Conservation (phyloP, 2,888 invertebrate species). For the Gibbula magus region DNA sequence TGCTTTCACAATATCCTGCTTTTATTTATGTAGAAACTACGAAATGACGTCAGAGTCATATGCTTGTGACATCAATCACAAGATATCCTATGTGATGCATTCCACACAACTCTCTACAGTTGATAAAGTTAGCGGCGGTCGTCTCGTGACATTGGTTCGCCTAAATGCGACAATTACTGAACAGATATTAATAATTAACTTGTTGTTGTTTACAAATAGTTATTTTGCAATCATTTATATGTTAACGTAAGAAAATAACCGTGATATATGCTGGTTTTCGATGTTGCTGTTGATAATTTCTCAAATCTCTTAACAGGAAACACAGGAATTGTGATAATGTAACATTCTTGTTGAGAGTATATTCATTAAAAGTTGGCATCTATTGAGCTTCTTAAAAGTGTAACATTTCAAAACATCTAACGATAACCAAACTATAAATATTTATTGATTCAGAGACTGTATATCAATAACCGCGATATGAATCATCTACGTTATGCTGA, state of each 20-base stretch:
- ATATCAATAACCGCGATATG: too few relatives aligned
- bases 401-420: too few relatives aligned
- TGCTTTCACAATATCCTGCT: conserved; percentile 25
- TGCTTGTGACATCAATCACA: conserved; percentile 54
- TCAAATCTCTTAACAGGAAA: not conserved
- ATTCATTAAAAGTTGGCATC: too few relatives aligned
- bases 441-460: too few relatives aligned
- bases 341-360: too few relatives aligned
- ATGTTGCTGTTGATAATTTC: not conserved
- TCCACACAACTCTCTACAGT: not conserved
- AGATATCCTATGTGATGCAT: not conserved
- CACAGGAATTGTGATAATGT: too few relatives aligned
- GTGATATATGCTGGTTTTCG: not conserved
- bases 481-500: too few relatives aligned
- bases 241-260: not conserved
- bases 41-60: conserved; percentile 65
- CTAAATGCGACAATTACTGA: too few relatives aligned
- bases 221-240: too few relatives aligned
- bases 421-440: too few relatives aligned
- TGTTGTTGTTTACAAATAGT: too few relatives aligned
- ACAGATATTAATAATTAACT: not conserved
- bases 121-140: not conserved
- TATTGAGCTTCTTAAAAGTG: too few relatives aligned
- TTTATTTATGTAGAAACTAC: conserved; percentile 19
- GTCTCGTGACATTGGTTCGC: not conserved